Base-by-base conservation (phyloP, 1,140 invertebrate genomes). In the Aculops lycopersici region DNA sequence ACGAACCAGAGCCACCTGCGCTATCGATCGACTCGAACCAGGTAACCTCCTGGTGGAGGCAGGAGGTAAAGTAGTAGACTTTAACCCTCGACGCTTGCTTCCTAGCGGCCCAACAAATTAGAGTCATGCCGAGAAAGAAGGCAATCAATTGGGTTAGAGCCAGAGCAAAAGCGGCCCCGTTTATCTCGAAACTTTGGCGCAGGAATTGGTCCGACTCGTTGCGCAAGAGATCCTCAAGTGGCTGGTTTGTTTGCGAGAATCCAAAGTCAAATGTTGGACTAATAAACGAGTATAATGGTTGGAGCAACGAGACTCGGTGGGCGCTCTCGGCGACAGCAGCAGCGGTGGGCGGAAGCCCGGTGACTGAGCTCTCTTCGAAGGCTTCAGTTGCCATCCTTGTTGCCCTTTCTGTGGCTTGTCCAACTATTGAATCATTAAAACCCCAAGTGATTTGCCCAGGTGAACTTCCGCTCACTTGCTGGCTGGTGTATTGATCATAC, bases 11-110 rank as follows among this genome's bases (percentile, higher is more conserved):
- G 24, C 24, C 24, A 8, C 8, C 8, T n/a, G 24, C 8, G 8
- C 8, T 8, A 8, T 8, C 24, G 8, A 31, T n/a, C 24, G 24
- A 31, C 24, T 83, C 78, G 55, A 74, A 81, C 73, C 78, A 83
- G 42, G 63, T 62, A 50, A 81, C 75, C 50, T 83, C 64, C 51
- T 71, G 67, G 17, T 64, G 48, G 4, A 70, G 47, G 14, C 70
- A 56, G 37, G 46, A 41, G 17, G 46, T 40, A 35, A 52, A 53
- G 36, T 51, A 53, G 24, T 8, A n/a, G 24, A 8, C 8, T 31
- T 31, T 31, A 8, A 31, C 24, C 8, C 24, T 8, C 8, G 24
- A 31, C 24, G 24, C 24, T n/a, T 31, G 24, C 24, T 31, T 8
- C n/a, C 8, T n/a, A n/a, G 24, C 24, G 8, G 8, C 8, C 24